phyloP scores from a whole-genome alignment of 37 sponge, comb jelly and placozoan genomes.

The Ianthella basta region DNA sequence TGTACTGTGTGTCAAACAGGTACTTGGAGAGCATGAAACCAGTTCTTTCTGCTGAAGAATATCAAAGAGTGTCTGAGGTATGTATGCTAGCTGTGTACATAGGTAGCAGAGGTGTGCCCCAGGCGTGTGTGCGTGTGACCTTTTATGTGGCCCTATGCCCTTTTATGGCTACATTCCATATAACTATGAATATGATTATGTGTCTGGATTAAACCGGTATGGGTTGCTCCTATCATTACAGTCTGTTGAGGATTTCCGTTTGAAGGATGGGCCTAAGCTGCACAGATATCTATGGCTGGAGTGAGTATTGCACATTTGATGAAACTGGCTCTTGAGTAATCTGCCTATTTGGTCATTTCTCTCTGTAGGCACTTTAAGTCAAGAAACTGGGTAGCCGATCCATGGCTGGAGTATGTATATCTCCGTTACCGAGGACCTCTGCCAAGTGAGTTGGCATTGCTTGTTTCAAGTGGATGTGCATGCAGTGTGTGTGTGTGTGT shows the following conservation, averaged over 20 bases:
- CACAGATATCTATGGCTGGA: conserved; percentile 10
- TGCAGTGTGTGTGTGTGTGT: too few relatives aligned
- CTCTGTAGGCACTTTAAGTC: background rate
- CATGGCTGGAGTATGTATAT: conserved; percentile 81
- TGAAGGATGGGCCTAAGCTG: background rate
- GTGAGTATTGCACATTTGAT: background rate
- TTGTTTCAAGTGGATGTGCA: too few relatives aligned
- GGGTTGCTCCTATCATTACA: background rate
- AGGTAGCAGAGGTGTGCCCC: too few relatives aligned
- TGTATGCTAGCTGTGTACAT: background rate
- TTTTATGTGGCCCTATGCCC: background rate
- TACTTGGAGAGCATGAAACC: conserved; percentile 70
- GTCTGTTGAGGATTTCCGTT: conserved; percentile 11
- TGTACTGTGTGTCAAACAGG: conserved; percentile 42
- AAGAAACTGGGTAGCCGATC: conserved; percentile 69
- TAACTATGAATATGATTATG: too few relatives aligned
- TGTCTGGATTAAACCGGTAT: too few relatives aligned
- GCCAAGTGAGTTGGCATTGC: conserved; percentile 71
- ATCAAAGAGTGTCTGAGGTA: conserved; percentile 8
- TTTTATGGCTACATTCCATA: too few relatives aligned
- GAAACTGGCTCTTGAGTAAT: background rate
- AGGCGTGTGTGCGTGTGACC: conserved; percentile 15
- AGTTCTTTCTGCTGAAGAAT: conserved; percentile 67
- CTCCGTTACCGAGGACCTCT: conserved; percentile 50
- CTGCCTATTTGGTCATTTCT: background rate